Evolutionary conservation across 1,140 invertebrate species (phyloP).

Genomic region (Heterodera schachtii): DNA sequence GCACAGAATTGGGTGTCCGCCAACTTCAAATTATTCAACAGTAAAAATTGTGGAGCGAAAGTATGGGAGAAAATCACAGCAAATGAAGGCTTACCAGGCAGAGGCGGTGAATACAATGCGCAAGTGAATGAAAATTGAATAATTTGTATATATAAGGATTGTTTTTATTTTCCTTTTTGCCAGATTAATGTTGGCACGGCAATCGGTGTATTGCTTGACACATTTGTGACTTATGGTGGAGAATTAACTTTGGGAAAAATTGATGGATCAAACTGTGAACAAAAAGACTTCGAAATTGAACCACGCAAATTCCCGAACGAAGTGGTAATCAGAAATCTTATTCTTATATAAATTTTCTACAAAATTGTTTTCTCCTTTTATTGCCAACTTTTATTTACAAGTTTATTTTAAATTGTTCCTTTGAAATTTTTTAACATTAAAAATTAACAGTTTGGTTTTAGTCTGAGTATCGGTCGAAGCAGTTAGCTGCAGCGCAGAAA

Average conservation of each 20-base stretch:
- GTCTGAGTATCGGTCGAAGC: background rate
- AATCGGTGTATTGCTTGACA: background rate
- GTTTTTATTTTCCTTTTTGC: too few relatives aligned
- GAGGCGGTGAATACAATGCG: background rate
- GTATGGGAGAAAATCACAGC: background rate
- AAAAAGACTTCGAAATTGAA: background rate
- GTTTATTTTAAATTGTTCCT: too few relatives aligned
- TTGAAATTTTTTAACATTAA: too few relatives aligned
- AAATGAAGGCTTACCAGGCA: background rate
- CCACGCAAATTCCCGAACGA: background rate
- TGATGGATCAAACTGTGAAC: background rate
- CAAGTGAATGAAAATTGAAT: background rate
- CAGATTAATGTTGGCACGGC: background rate
- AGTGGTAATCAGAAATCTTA: background rate
- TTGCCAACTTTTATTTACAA: too few relatives aligned
- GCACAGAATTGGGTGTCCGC: background rate
- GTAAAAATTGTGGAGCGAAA: background rate
- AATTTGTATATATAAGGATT: too few relatives aligned
- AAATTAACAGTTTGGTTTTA: background rate
- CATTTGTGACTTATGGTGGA: background rate
- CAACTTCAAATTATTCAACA: background rate
- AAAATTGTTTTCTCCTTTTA: too few relatives aligned
- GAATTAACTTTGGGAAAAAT: background rate
- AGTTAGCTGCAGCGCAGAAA: background rate
- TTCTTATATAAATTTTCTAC: too few relatives aligned